phyloP scores from a whole-genome alignment of 1,140 invertebrate genomes.

The Drosophila saltans region DNA sequence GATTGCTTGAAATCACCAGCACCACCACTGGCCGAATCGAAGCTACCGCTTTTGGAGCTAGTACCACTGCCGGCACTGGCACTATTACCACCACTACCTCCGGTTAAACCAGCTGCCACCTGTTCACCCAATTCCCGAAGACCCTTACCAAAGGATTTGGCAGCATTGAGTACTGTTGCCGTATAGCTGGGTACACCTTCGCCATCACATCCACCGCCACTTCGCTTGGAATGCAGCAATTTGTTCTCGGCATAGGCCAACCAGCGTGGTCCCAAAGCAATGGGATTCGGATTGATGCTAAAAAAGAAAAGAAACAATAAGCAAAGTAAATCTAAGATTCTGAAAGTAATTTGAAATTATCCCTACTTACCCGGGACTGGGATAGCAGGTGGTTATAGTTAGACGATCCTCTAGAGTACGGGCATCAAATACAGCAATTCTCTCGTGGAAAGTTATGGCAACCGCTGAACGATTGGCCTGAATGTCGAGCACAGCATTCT shows the following conservation, averaged over 20 bases:
- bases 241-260: conserved; percentile 93
- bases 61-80: conserved; percentile 83
- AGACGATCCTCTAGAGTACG: conserved; percentile 93
- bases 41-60: conserved; percentile 88
- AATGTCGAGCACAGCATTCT: conserved; percentile 94
- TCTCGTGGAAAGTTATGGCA: conserved; percentile 94
- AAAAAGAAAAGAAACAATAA: conserved; percentile 65
- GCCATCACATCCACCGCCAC: conserved; percentile 92
- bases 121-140: conserved; percentile 95
- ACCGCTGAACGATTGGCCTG: conserved; percentile 92
- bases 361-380: conserved; percentile 86
- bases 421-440: conserved; percentile 95
- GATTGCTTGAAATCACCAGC: conserved; percentile 87
- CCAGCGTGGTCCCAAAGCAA: conserved; percentile 93
- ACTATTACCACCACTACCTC: conserved; percentile 79
- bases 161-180: conserved; percentile 96
- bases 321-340: not conserved
- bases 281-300: conserved; percentile 93
- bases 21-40: conserved; percentile 87
- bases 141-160: conserved; percentile 94
- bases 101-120: conserved; percentile 94
- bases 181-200: conserved; percentile 95
- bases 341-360: not conserved
- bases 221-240: conserved; percentile 91
- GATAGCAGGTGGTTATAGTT: conserved; percentile 94